phyloP scores from a whole-genome alignment of 2,888 invertebrate genomes.

The Apodemia duryi region DNA sequence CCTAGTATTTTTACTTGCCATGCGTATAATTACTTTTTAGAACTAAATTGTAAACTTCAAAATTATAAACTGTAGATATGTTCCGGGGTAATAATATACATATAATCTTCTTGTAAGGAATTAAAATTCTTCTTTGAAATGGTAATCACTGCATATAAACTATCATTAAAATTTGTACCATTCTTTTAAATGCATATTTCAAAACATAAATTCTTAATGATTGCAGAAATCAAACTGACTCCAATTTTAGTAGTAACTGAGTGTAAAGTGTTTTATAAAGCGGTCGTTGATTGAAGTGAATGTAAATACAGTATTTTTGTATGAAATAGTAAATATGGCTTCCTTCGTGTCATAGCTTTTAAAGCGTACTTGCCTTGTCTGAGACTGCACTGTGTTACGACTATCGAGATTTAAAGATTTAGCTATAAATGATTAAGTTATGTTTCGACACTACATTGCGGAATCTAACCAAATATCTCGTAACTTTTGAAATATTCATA shows the following conservation, averaged over 20 bases:
- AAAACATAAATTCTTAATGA: neutral
- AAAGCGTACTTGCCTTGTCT: slow-evolving; percentile 55
- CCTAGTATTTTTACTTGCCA: too few relatives aligned
- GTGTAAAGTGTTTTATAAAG: neutral
- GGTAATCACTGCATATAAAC: neutral
- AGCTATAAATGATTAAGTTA: neutral
- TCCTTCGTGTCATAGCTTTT: slow-evolving; percentile 45
- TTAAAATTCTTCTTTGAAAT: neutral
- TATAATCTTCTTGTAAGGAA: too few relatives aligned
- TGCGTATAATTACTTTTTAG: too few relatives aligned
- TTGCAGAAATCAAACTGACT: neutral
- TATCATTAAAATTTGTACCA: neutral
- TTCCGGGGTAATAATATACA: too few relatives aligned
- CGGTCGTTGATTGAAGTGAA: slow-evolving; percentile 31
- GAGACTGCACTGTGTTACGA: slow-evolving; percentile 41
- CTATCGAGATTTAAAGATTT: neutral
- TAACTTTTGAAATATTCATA: neutral
- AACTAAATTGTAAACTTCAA: too few relatives aligned
- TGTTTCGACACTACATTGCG: neutral
- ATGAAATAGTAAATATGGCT: slow-evolving; percentile 46
- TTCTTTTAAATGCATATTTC: neutral
- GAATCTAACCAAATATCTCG: neutral
- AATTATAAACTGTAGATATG: too few relatives aligned
- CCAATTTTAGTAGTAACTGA: neutral
- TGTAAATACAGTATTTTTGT: slow-evolving; percentile 49